Conservation (phyloP, 2,888 invertebrate genomes). For the Spilosoma lubricipeda region DNA sequence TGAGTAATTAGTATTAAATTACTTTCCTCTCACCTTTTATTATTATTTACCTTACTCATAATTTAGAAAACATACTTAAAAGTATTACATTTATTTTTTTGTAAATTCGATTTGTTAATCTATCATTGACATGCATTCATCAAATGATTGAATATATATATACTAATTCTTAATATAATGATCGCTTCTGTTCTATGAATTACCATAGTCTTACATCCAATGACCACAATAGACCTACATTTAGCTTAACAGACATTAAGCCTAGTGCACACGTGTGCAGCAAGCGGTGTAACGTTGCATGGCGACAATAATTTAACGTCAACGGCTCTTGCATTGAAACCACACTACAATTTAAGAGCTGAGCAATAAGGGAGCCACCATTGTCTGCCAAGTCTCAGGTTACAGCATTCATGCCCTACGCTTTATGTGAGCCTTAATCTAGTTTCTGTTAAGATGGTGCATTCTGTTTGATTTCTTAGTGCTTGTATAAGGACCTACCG, state of each 20-base stretch:
- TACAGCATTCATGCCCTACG: conserved; percentile 75
- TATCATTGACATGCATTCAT: neutral
- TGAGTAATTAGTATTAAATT: neutral
- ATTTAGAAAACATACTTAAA: neutral
- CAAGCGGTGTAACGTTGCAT: conserved; percentile 78
- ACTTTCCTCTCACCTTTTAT: neutral
- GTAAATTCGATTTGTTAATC: neutral
- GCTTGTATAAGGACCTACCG: conserved; percentile 54
- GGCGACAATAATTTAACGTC: conserved; percentile 85
- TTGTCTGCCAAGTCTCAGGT: conserved; percentile 80
- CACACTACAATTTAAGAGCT: conserved; percentile 84
- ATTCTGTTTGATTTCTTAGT: conserved; percentile 51
- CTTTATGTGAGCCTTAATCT: conserved; percentile 71
- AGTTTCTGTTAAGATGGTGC: conserved; percentile 58
- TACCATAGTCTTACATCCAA: conserved; percentile 34
- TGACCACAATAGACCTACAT: conserved; percentile 62
- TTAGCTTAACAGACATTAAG: conserved; percentile 67
- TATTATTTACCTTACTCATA: neutral
- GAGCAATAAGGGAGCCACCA: conserved; percentile 83
- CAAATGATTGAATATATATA: too few relatives aligned
- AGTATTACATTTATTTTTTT: too few relatives aligned
- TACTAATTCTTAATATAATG: too few relatives aligned
- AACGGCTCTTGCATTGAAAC: conserved; percentile 84
- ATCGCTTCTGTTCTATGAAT: conserved; percentile 11
- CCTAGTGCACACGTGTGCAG: conserved; percentile 76